phyloP scores from a whole-genome alignment of 2,797 vertebrate genomes.

The Notamacropus eugenii region DNA sequence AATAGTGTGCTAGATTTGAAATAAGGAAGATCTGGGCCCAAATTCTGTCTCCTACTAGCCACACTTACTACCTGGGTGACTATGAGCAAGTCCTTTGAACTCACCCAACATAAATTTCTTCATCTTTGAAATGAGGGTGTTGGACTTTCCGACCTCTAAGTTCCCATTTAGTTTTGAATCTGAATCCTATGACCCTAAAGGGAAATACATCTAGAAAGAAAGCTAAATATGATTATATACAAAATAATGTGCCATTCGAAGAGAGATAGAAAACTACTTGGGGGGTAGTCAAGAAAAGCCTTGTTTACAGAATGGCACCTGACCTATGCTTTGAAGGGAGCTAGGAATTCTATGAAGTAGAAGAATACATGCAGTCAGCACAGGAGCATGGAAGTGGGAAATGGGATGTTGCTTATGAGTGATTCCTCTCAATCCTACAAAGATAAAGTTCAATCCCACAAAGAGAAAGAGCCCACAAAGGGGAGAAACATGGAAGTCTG shows the following conservation, averaged over 20 bases:
- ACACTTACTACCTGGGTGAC: background rate
- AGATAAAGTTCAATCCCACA: background rate
- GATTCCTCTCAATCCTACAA: background rate
- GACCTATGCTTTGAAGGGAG: background rate
- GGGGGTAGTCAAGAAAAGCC: background rate
- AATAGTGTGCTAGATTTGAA: background rate
- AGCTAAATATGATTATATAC: background rate
- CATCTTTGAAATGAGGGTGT: background rate
- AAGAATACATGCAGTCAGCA: background rate
- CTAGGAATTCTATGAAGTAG: background rate
- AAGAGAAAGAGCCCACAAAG: background rate
- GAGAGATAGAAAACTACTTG: background rate
- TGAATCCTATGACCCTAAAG: background rate
- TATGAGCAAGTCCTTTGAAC: background rate
- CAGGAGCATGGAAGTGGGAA: background rate
- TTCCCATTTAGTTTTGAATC: background rate
- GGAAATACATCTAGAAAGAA: background rate
- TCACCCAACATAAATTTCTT: background rate
- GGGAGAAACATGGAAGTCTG: background rate
- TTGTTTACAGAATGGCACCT: background rate
- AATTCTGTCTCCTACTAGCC: background rate
- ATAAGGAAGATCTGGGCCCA: background rate
- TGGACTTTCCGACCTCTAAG: background rate
- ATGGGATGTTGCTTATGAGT: background rate
- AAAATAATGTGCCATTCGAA: background rate